Percentiles rank a stretch among this genome's conserved stretches.
Evolutionary conservation across 2,888 invertebrate species (phyloP).

Genomic region (Alentia gelatinosa): DNA sequence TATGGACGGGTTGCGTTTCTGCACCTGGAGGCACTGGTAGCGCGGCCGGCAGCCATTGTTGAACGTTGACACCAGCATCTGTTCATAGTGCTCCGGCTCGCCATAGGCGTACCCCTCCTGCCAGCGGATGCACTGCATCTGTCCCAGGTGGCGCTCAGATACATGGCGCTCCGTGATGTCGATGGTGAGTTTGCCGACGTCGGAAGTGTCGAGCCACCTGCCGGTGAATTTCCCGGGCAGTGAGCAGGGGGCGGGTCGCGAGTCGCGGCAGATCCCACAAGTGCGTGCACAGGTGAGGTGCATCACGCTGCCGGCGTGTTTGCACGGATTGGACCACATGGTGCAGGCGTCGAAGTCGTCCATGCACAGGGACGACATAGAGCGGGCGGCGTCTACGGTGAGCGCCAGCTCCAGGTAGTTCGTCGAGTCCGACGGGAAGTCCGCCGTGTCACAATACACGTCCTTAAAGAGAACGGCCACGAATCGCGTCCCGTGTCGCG

Average conservation of each 20-base stretch:
- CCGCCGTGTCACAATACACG: constrained; percentile 21
- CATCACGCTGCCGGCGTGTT: constrained; percentile 53
- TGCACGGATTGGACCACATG: constrained; percentile 55
- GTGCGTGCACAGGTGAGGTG: constrained; percentile 54
- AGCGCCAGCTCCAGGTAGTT: constrained; percentile 55
- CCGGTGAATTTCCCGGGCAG: constrained; percentile 54
- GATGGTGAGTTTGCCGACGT: constrained; percentile 1
- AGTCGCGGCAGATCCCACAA: constrained; percentile 55
- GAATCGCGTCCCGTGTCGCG: neutral
- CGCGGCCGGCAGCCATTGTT: constrained; percentile 59
- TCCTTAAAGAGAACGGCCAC: constrained; percentile 47
- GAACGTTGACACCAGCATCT: constrained; percentile 60
- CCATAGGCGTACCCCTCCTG: constrained; percentile 23
- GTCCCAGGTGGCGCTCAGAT: neutral
- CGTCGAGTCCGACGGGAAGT: neutral
- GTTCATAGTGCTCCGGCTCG: constrained; percentile 45
- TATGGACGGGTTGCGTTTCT: constrained; percentile 55
- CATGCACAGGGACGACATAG: constrained; percentile 54
- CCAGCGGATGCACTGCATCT: constrained; percentile 47
- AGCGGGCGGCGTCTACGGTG: constrained; percentile 1
- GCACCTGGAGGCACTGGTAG: constrained; percentile 57
- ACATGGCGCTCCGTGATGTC: constrained; percentile 6
- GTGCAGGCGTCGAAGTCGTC: constrained; percentile 58
- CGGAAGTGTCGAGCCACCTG: constrained; percentile 52
- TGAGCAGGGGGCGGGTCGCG: constrained; percentile 42